Conservation (phyloP, 2,888 invertebrate species). For the Diplazon laetatorius region DNA sequence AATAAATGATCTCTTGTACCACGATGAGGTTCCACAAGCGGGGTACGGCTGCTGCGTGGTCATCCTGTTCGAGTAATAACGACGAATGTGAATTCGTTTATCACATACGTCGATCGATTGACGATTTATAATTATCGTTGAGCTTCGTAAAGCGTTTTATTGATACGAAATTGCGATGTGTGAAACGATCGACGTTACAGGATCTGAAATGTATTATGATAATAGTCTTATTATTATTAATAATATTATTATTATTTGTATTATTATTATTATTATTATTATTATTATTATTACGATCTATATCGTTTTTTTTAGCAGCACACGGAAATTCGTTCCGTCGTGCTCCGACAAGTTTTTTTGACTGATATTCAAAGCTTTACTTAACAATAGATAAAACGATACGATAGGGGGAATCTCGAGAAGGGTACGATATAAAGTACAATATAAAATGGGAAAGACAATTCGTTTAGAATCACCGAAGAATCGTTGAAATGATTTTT, state of each 20-base stretch:
- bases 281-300: constrained; percentile 40
- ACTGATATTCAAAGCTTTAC: constrained; percentile 69
- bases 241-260: too few species aligned
- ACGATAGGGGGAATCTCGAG: constrained; percentile 10
- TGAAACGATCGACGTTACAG: neutral
- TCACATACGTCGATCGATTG: too few species aligned
- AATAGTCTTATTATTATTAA: constrained; percentile 21
- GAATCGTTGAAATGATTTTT: constrained; percentile 6
- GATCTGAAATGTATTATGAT: constrained; percentile 2
- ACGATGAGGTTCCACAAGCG: too few species aligned
- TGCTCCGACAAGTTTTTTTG: constrained; percentile 57
- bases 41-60: too few species aligned
- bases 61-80: too few species aligned
- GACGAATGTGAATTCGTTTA: too few species aligned
- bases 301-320: constrained; percentile 42
- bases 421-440: neutral
- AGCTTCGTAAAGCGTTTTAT: too few species aligned
- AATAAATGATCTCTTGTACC: too few species aligned
- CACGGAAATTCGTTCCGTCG: constrained; percentile 39
- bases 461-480: neutral
- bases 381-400: constrained; percentile 57
- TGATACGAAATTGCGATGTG: neutral
- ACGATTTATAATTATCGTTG: too few species aligned
- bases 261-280: too few species aligned
- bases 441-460: neutral